phyloP scores from a whole-genome alignment of 92 coral and sea anemone species.

The Paragorgia papillata region DNA sequence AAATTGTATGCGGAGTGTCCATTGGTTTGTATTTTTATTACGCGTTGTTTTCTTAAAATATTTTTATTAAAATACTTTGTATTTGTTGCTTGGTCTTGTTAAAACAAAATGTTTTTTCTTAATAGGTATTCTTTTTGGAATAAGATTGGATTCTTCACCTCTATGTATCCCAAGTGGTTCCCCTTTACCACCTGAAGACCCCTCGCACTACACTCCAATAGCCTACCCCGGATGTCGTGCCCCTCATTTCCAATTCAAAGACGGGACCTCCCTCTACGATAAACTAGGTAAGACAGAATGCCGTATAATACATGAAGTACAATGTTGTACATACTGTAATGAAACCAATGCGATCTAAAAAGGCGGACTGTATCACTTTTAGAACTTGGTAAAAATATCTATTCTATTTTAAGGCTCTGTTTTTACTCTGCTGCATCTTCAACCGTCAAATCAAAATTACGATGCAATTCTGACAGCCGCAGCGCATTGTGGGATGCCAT shows the following conservation, averaged over 20 bases:
- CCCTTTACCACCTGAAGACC: constrained; percentile 14
- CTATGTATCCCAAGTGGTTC: constrained; percentile 28
- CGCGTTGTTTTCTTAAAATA: too few species aligned
- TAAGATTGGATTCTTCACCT: constrained; percentile 27
- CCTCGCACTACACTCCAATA: constrained; percentile 15
- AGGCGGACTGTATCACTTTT: too few species aligned
- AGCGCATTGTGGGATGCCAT: constrained; percentile 33
- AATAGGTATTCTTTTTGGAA: constrained; percentile 29
- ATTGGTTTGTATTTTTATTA: too few species aligned
- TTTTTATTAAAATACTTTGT: too few species aligned
- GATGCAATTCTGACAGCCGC: constrained; percentile 31
- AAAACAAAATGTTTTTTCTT: neutral
- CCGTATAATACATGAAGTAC: too few species aligned
- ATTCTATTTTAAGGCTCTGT: constrained; percentile 15
- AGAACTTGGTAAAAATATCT: too few species aligned
- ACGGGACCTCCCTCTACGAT: constrained; percentile 32
- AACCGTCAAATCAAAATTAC: constrained; percentile 19
- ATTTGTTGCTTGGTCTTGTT: too few species aligned
- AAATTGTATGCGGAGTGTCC: too few species aligned
- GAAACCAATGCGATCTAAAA: too few species aligned
- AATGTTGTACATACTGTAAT: too few species aligned
- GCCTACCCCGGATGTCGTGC: constrained; percentile 34
- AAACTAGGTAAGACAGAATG: constrained; percentile 43
- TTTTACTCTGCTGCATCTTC: constrained; percentile 29
- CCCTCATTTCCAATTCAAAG: constrained; percentile 23